Base-by-base conservation (phyloP, 2,888 invertebrate genomes). In the Ptilodon capucinus region DNA sequence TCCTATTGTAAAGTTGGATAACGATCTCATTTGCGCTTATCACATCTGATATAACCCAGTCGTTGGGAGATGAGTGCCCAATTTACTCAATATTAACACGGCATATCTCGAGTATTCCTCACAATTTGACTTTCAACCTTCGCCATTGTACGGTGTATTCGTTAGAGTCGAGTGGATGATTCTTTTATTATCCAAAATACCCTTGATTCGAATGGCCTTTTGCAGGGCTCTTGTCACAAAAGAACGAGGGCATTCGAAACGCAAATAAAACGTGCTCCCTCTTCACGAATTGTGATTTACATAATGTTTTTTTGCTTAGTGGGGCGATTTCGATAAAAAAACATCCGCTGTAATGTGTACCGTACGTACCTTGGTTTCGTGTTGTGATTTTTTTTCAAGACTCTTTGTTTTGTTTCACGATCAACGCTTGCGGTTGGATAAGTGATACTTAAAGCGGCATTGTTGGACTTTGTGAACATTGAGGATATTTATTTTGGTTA, bases 121-220 rank as follows among this genome's bases (percentile, higher is more conserved):
- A 61, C 64, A 63, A 72, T 72, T 72, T 65, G 54, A 71, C 65
- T 69, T 69, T 55, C 30, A 55, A 57, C 46, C 57, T 55, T 60
- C 51, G 45, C 56, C 48, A 66, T 70, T 71, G 64, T 69, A 63
- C 66, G 71, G 65, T 71, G 69, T 71, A 74, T 74, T 73, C 68
- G 68, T 71, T 68, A 64, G 58, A 64, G 57, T 58, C 64, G 61
- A 79, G 72, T 76, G 76, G 76, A 74, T 79, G 74, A 78, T 77
- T 81, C 77, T 76, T 79, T 80, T 82, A 81, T 81, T 76, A 81
- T 79, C 65, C 74, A 79, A 81, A 79, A 83, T 76, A 78, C 75
- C 72, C 74, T 74, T 73, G 74, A 81, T 76, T 76, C 76, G 72
- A 80, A 81, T 74, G 78, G 77, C 74, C 72, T 68, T 55, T 74